Conservation (phyloP, 2,113 vertebrate genomes). For the Ranitomeya variabilis region DNA sequence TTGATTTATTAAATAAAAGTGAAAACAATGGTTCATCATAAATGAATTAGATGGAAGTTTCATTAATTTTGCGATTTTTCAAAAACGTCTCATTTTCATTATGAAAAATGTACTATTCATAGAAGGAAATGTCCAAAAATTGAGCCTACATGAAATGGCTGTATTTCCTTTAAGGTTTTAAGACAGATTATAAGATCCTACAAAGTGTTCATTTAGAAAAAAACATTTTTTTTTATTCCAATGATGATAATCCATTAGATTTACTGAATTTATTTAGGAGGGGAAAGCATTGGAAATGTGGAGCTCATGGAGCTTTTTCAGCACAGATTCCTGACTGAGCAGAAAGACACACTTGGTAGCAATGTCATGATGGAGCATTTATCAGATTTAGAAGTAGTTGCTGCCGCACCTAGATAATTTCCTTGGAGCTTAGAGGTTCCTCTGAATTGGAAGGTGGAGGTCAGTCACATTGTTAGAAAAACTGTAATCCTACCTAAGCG, state of each 20-base stretch:
- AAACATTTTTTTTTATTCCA: background rate
- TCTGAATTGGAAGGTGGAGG: conserved; percentile 44
- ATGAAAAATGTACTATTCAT: background rate
- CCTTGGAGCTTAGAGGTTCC: conserved; percentile 42
- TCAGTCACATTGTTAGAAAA: conserved; percentile 48
- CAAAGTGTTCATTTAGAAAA: background rate
- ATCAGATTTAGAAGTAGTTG: conserved; percentile 54
- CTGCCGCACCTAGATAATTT: conserved; percentile 52
- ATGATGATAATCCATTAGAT: conserved; percentile 9
- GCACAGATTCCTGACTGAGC: background rate
- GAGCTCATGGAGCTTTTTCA: conserved; percentile 24
- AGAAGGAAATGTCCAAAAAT: background rate
- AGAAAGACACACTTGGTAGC: background rate
- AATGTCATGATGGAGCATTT: conserved; percentile 32
- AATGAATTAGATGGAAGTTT: no score
- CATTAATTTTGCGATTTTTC: no score
- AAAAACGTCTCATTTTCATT: background rate
- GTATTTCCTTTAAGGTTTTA: background rate
- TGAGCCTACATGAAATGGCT: background rate
- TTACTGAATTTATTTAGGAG: background rate
- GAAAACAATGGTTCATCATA: no score
- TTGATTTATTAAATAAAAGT: no score
- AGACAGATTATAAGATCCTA: background rate
- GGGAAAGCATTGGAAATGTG: background rate
- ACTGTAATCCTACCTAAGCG: conserved; percentile 52